A percentile compares a stretch with the other conserved stretches of the same genome.
Conservation (phyloP, 2,113 vertebrate genomes). For the Myodes glareolus region DNA sequence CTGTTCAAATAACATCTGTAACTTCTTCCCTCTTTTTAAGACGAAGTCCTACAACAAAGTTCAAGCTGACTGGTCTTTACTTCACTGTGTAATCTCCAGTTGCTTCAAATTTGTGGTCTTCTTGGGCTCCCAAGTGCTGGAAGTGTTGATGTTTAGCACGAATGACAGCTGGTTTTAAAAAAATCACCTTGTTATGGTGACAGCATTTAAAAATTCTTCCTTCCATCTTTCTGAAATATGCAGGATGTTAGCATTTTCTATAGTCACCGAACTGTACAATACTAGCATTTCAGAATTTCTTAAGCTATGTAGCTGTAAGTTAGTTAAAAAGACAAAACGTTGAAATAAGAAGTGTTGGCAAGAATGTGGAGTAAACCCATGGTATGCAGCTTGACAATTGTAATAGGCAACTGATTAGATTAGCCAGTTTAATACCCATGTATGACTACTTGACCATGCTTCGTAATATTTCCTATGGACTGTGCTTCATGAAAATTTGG, state of each 20-base stretch:
- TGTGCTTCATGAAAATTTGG: constrained; percentile 6
- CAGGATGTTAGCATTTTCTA: background rate
- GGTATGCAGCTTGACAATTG: background rate
- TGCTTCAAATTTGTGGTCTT: background rate
- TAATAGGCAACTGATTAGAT: constrained; percentile 2
- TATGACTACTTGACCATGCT: background rate
- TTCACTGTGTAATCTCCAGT: background rate
- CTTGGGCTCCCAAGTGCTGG: background rate
- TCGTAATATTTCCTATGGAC: background rate
- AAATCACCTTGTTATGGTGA: background rate
- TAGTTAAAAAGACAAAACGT: background rate
- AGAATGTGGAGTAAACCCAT: background rate
- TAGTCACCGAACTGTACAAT: background rate
- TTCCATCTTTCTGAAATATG: background rate
- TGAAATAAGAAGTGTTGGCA: background rate
- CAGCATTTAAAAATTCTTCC: background rate
- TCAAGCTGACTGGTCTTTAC: background rate
- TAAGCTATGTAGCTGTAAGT: background rate
- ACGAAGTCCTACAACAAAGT: background rate
- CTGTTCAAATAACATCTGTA: background rate
- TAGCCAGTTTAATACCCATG: background rate
- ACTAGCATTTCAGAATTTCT: background rate
- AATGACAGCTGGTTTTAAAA: background rate
- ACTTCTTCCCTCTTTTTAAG: background rate
- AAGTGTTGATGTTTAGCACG: background rate